These are phyloP conservation scores for Clytia hemisphaerica DNA, from an alignment of 30 jellyfish, hydroid and myxozoan genomes.

Conservation along the genomic window DNA sequence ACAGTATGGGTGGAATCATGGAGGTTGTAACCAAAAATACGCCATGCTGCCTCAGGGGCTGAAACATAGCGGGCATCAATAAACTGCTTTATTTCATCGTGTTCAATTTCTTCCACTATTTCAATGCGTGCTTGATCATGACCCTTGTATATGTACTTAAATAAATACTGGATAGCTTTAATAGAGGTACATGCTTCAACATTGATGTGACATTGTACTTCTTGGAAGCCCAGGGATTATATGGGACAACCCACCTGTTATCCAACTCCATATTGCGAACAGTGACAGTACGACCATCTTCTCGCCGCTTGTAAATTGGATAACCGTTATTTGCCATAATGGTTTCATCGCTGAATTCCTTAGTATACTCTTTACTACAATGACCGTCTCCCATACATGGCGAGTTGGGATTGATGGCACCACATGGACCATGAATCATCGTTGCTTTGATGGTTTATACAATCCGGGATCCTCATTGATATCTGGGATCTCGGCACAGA, in stretches of 20 bases:
- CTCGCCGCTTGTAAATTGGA: constrained; percentile 58
- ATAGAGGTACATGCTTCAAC: constrained; percentile 41
- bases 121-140: no score
- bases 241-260: constrained; percentile 63
- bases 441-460: no score
- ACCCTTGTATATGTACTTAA: no score
- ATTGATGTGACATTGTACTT: constrained; percentile 41
- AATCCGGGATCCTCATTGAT: no score
- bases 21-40: constrained; percentile 14
- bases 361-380: no score
- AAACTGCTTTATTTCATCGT: no score
- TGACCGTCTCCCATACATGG: no score
- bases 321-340: constrained; percentile 32
- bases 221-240: constrained; percentile 32
- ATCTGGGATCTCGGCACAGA: no score
- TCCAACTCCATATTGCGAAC: constrained; percentile 15
- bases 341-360: constrained; percentile 16
- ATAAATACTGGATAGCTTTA: constrained; percentile 30
- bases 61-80: constrained; percentile 42
- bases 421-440: no score
- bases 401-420: no score
- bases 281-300: constrained; percentile 15
- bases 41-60: constrained; percentile 60
- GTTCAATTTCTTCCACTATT: no score
- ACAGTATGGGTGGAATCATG: constrained; percentile 31